Base-by-base conservation (phyloP, 2,888 invertebrate species). In the Aethes cnicana region DNA sequence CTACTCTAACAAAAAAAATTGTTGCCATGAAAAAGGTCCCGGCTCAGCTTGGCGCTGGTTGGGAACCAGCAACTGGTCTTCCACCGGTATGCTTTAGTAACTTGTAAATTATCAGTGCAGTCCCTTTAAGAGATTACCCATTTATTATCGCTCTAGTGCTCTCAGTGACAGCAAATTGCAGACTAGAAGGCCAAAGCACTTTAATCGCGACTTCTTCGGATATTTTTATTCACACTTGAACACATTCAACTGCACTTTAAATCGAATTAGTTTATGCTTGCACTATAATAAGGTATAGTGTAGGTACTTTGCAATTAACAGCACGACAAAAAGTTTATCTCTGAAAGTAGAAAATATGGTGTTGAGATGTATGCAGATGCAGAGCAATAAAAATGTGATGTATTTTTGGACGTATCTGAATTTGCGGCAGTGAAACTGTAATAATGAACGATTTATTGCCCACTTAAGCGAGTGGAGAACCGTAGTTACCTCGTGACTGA, bases 401-500 rank as follows among this genome's bases (percentile, higher is more conserved):
- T 18, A 35, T 18, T 36, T 44, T 25, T 25, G 32, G 18, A 14
- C 37, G 20, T 63, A 67, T 69, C 61, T 67, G 62, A 68, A 66
- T 64, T 63, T 65, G 56, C 60, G 68, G 68, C 66, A 66, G 59
- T 69, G 62, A 73, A 73, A 71, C 64, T 68, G 72, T 73, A 74
- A 74, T 81, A 70, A 70, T 69, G 70, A 53, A 66, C 65, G 66
- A 80, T 79, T 77, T 78, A 80, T 75, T 63, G 57, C 59, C 61
- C 68, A 63, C 72, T 75, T 71, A 72, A 71, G 72, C 66, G 68
- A 70, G 68, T 64, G 68, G 64, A 68, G 72, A 72, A 68, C 70
- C 72, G 69, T 73, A 63, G 67, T 60, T n/a, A 62, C 56, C 57
- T 20, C 20, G 62, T 62, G 72, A 68, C 69, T 72, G 72, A 74